Evolutionary conservation across 2,888 invertebrate genomes (phyloP), one percentile per base, ranked within the genome.

Genomic region (Carpatolechia fugitivella): DNA sequence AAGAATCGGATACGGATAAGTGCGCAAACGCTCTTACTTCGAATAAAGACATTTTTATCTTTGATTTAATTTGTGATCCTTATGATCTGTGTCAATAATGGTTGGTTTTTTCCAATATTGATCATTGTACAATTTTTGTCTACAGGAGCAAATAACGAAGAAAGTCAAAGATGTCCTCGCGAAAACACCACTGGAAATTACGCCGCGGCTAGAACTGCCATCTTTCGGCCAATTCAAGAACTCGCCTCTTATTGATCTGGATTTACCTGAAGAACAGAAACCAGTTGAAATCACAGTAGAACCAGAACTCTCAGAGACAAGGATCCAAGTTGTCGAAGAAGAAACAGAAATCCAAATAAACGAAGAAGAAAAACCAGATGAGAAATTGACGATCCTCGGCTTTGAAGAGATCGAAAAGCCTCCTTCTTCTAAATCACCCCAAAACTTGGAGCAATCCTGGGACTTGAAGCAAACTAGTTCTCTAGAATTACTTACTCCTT

Each of bases 101-200:
- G 33, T 11, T 4, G 24, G 6, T 24, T 24, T 3, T 24, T 24
- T 24, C 6, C 24, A 4, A 24, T 24, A 24, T 24, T 24, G 6
- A 6, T 24, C 3, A 24, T 33, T 11, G n/a, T 33, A 2, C 14
- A 13, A 18, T 11, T 20, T 55, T 48, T 52, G 24, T 52, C 82
- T 81, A 61, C 89, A 95, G 92, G 93, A 94, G 54, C 94, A 94
- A 78, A 94, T 98, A 48, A 91, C 92, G 29, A 91, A 92, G 52
- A 94, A 95, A 82, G 94, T 97, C 10, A 88, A 93, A 59, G 91
- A 92, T 48, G 94, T 96, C 0, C 82, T 97, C 40, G 91, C 92
- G 24, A 92, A 94, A 62, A 95, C 95, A 0, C 98, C 98, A 0
- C 83, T 97, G 1, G 92, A 93, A 59, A 85, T 90, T 33, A 78